Evolutionary conservation across 2,797 vertebrate species (phyloP).

Genomic region (Atherinosoma microstoma): DNA sequence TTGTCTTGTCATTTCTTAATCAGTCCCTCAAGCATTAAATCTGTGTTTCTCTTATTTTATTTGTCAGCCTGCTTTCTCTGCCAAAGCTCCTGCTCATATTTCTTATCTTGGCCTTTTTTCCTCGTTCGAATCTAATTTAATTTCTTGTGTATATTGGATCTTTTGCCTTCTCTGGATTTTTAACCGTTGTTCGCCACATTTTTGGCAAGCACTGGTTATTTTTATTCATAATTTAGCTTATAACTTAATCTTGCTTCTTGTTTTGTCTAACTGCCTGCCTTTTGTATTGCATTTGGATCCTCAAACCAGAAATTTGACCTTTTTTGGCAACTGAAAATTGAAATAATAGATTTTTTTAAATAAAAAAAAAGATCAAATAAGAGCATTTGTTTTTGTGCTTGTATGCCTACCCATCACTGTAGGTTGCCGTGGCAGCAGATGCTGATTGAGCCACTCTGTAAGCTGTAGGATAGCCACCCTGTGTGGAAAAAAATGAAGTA

Average conservation of each 20-base stretch:
- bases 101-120: background rate
- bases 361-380: background rate
- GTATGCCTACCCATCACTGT: constrained; percentile 85
- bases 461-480: constrained; percentile 85
- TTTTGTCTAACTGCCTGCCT: too few relatives aligned
- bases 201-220: too few relatives aligned
- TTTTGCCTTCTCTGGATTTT: too few relatives aligned
- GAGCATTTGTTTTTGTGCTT: background rate
- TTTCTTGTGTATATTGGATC: too few relatives aligned
- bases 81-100: background rate
- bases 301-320: background rate
- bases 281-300: too few relatives aligned
- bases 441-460: constrained; percentile 86
- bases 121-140: too few relatives aligned
- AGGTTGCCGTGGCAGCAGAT: constrained; percentile 82
- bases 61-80: background rate
- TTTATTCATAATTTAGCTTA: too few relatives aligned
- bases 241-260: too few relatives aligned
- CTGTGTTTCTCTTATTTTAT: background rate
- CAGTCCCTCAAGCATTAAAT: background rate
- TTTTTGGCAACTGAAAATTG: background rate
- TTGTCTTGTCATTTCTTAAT: background rate
- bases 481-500: constrained; percentile 10
- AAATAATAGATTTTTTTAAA: background rate
- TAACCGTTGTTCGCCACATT: too few relatives aligned